Evolutionary conservation across 2,113 vertebrate species (phyloP).

Genomic region (Eubucco bourcierii): DNA sequence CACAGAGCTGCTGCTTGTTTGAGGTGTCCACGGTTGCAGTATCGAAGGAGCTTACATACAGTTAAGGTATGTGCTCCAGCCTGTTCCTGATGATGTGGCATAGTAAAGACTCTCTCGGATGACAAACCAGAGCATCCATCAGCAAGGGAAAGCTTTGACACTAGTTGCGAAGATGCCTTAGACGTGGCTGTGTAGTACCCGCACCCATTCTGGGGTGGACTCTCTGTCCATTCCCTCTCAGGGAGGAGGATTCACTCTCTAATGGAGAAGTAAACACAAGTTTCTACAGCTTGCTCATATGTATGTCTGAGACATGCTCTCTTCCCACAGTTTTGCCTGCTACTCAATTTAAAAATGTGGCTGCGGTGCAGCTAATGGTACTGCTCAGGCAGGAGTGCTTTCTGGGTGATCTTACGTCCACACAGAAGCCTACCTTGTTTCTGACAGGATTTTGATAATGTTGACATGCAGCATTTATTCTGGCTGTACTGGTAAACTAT

Average conservation of each 20-base stretch:
- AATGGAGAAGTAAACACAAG: not conserved
- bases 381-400: not conserved
- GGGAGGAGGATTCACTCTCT: not conserved
- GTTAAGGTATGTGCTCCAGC: not conserved
- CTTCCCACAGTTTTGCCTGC: not conserved
- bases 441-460: not conserved
- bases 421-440: not conserved
- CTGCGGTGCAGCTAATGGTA: accelerated
- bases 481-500: not conserved
- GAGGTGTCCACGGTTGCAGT: not conserved
- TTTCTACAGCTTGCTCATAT: not conserved
- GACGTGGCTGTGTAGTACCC: not conserved
- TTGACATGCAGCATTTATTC: not conserved
- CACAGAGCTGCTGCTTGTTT: not conserved
- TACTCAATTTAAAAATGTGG: not conserved
- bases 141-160: not conserved
- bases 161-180: not conserved
- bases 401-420: not conserved
- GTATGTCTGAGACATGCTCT: not conserved
- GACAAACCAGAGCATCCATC: not conserved
- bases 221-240: not conserved
- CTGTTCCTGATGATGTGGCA: not conserved
- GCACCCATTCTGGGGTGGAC: no score
- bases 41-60: not conserved
- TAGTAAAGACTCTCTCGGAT: not conserved